phyloP scores from a whole-genome alignment of 2,113 vertebrate species.

The Podarcis muralis region DNA sequence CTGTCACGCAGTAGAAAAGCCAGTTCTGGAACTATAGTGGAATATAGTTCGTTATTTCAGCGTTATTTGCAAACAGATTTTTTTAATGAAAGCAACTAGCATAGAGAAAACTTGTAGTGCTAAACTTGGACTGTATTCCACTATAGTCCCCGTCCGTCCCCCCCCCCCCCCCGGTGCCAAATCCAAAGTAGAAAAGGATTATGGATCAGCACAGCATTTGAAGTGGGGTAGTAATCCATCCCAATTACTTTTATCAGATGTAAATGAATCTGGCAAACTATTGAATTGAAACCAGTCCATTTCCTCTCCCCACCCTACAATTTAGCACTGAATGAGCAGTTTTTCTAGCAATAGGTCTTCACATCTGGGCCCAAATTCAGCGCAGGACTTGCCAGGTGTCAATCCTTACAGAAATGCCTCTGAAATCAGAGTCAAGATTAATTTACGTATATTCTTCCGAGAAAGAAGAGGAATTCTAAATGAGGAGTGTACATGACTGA shows the following conservation, averaged over 20 bases:
- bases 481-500: neutral
- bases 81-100: too few species aligned
- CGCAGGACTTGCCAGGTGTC: neutral
- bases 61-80: too few species aligned
- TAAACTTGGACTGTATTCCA: too few species aligned
- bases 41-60: too few species aligned
- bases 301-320: neutral
- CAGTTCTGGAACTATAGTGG: too few species aligned
- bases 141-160: too few species aligned
- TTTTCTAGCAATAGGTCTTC: neutral
- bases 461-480: neutral
- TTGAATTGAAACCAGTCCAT: neutral
- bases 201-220: neutral
- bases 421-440: neutral
- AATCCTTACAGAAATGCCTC: neutral
- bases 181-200: neutral
- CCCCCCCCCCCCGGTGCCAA: neutral
- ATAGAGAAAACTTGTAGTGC: too few species aligned
- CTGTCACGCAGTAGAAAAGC: too few species aligned
- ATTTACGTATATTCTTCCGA: neutral
- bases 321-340: neutral
- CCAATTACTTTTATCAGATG: neutral
- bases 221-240: neutral
- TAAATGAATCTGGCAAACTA: neutral
- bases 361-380: neutral